Conservation (phyloP, 2,113 vertebrate genomes). For the western clawed frog (Xenopus tropicalis) region DNA sequence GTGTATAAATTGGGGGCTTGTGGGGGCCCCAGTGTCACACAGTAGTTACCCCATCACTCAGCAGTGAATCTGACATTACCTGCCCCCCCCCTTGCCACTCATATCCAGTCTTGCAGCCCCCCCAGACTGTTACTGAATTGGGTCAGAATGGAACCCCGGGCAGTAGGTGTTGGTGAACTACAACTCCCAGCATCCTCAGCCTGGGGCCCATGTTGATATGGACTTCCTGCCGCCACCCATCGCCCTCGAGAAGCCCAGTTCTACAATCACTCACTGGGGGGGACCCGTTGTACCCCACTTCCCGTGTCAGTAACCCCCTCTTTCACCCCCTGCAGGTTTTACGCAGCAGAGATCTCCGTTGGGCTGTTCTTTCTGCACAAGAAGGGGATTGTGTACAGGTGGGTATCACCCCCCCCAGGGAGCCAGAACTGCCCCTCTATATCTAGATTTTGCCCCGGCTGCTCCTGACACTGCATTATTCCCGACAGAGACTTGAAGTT, state of each 20-base stretch:
- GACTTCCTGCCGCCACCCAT: not conserved
- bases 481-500: slow-evolving; percentile 86
- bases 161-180: not conserved
- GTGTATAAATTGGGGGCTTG: too few species aligned
- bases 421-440: not conserved
- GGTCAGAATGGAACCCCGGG: too few species aligned
- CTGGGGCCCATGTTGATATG: too few species aligned
- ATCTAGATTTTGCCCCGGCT: not conserved
- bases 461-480: slow-evolving; percentile 21
- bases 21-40: too few species aligned
- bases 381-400: slow-evolving; percentile 91
- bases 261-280: not conserved
- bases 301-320: not conserved
- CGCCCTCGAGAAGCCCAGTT: too few species aligned
- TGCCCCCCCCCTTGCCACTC: too few species aligned
- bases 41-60: too few species aligned
- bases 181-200: not conserved
- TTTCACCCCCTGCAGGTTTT: slow-evolving; percentile 61
- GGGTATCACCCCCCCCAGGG: too few species aligned
- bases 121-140: too few species aligned
- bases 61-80: too few species aligned
- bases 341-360: slow-evolving; percentile 75
- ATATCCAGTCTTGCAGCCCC: too few species aligned
- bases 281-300: not conserved
- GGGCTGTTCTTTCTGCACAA: slow-evolving; percentile 76